Evolutionary conservation across 2,797 vertebrate genomes (phyloP), one percentile per base, ranked within the genome.

Genomic region (Lithobates pipiens): DNA sequence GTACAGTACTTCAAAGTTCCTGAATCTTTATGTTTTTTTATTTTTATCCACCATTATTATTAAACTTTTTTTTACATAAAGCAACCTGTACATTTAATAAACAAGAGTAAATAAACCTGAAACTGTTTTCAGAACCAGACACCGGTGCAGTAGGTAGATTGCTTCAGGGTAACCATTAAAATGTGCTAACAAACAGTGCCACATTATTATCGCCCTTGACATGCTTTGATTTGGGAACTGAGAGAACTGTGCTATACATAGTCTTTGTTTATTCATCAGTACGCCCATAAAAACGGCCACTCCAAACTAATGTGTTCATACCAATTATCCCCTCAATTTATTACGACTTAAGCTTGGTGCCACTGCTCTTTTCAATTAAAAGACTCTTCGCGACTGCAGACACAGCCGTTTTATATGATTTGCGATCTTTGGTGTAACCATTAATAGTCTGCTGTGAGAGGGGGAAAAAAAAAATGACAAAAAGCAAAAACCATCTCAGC

Each of bases 271-370:
- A 78, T 83, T 83, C 61, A 86, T 86, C 76, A 73, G 54, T 50
- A 73, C 25, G 8, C 9, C 75, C 69, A 86, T 83, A 79, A 83
- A 29, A 86, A 79, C 44, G 76, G 69, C 81, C 76, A 83, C 76
- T 87, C 63, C 63, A 70, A 69, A 75, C 69, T 79, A 87, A 79
- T 79, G 76, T 76, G 63, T 73, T 79, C 68, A 77, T 63, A 50
- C 80, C 81, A 79, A 87, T 79, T 83, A 87, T 75, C 61, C 76
- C 79, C 85, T 87, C 76, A n/a, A 83, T 79, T 87, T 78, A 69
- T 65, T 77, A 73, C 50, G 80, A 74, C 76, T 77, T 63, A 50
- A 71, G 74, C 85, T 78, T 86, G 57, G 63, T 75, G 61, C 69
- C 42, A 46, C 76, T 80, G 61, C 61, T 79, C 80, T 75, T 78